Conservation (phyloP, 1,140 invertebrate genomes). For the Hermatobates lingyangjiaoensis region DNA sequence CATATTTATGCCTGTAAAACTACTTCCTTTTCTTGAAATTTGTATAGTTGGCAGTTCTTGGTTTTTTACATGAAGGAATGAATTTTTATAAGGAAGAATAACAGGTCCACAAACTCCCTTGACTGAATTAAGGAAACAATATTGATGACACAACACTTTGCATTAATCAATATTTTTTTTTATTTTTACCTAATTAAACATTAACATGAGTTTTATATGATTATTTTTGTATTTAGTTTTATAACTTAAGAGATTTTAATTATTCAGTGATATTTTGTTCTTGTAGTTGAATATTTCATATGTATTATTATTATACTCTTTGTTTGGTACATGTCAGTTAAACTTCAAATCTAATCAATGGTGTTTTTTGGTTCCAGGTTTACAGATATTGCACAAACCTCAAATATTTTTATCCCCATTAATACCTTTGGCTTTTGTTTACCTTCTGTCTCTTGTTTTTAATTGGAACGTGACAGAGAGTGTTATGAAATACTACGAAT, state of each 20-base stretch:
- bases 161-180: no score
- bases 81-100: no score
- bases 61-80: no score
- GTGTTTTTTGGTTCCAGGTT: slow-evolving; percentile 38
- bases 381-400: slow-evolving; percentile 78
- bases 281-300: background rate
- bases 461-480: slow-evolving; percentile 50
- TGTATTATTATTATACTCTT: background rate
- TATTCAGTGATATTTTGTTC: background rate
- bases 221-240: background rate
- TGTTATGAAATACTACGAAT: slow-evolving; percentile 63
- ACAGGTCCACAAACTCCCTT: no score
- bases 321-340: background rate
- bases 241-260: background rate
- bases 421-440: slow-evolving; percentile 56
- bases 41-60: no score
- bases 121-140: no score
- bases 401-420: slow-evolving; percentile 73
- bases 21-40: no score
- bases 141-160: no score
- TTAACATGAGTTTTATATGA: background rate
- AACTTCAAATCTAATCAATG: background rate
- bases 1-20: background rate
- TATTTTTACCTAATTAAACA: no score
- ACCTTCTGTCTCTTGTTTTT: slow-evolving; percentile 52